Evolutionary conservation across 2,113 vertebrate genomes (phyloP).

Genomic region (Excalfactoria chinensis): DNA sequence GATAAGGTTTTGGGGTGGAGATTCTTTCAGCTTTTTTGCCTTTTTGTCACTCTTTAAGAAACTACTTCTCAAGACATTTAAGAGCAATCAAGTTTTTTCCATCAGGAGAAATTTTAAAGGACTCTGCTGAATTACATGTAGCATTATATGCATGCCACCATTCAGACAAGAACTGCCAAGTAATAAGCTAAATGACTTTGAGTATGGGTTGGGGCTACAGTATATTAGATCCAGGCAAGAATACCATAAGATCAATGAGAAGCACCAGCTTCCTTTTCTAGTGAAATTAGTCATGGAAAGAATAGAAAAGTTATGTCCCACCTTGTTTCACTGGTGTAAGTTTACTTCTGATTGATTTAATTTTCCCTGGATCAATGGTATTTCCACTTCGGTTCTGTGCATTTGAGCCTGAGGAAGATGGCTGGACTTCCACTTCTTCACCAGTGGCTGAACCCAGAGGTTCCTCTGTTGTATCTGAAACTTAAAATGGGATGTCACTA

Average conservation of each 20-base stretch:
- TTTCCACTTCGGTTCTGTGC: slow-evolving; percentile 76
- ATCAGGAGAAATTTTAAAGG: background rate
- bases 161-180: background rate
- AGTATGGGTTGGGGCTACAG: background rate
- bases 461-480: slow-evolving; percentile 85
- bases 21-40: background rate
- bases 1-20: background rate
- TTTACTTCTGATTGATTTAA: slow-evolving; percentile 81
- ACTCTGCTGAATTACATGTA: background rate
- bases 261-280: background rate
- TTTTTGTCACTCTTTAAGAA: background rate
- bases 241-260: background rate
- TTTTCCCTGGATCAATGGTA: slow-evolving; percentile 70
- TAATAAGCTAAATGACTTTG: background rate
- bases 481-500: slow-evolving; percentile 55
- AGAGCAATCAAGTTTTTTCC: background rate
- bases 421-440: slow-evolving; percentile 83
- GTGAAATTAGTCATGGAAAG: background rate
- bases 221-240: background rate
- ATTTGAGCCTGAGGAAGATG: slow-evolving; percentile 84
- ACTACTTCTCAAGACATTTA: background rate
- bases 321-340: slow-evolving; percentile 82
- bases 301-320: slow-evolving; percentile 24
- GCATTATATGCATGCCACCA: background rate
- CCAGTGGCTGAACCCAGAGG: slow-evolving; percentile 78